These are phyloP conservation scores for Remorina albescens DNA, from an alignment of 2,797 vertebrate genomes.

Conservation along the genomic window DNA sequence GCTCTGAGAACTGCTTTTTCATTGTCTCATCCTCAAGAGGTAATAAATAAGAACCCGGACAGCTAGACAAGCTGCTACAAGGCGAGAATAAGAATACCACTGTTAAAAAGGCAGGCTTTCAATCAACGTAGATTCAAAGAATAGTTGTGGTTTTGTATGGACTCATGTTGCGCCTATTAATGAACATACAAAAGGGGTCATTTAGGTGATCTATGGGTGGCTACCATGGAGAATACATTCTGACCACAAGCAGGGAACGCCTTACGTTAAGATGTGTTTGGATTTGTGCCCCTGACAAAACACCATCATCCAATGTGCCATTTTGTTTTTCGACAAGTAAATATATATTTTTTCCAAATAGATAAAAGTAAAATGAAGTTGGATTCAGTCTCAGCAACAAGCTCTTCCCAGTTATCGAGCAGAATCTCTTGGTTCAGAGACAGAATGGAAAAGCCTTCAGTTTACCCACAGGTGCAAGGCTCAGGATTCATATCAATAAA, in stretches of 20 bases:
- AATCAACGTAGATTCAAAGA: conserved; percentile 96
- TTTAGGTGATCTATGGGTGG: conserved; percentile 93
- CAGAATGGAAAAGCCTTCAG: neutral
- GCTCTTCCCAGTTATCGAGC: conserved; percentile 11
- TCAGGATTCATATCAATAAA: conserved; percentile 46
- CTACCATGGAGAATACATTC: conserved; percentile 88
- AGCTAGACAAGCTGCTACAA: conserved; percentile 95
- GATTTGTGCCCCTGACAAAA: conserved; percentile 37
- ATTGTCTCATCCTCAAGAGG: conserved; percentile 91
- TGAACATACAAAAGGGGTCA: conserved; percentile 93
- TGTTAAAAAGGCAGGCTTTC: conserved; percentile 92
- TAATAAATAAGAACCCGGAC: conserved; percentile 92
- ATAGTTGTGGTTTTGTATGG: conserved; percentile 93
- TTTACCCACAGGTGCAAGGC: conserved; percentile 33
- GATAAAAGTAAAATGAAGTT: conserved; percentile 41
- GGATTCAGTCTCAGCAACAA: conserved; percentile 35
- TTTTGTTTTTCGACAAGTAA: conserved; percentile 11
- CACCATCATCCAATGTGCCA: neutral
- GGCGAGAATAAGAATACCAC: conserved; percentile 91
- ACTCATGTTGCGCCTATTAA: conserved; percentile 97
- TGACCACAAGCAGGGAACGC: conserved; percentile 80
- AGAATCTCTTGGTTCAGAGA: conserved; percentile 25
- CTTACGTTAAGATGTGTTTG: conserved; percentile 44
- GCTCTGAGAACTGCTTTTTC: conserved; percentile 90
- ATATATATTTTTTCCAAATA: conserved; percentile 19